A percentile compares a stretch with the other conserved stretches of the same genome.
Conservation (phyloP, 2,888 invertebrate genomes). For the Sericinus montela region DNA sequence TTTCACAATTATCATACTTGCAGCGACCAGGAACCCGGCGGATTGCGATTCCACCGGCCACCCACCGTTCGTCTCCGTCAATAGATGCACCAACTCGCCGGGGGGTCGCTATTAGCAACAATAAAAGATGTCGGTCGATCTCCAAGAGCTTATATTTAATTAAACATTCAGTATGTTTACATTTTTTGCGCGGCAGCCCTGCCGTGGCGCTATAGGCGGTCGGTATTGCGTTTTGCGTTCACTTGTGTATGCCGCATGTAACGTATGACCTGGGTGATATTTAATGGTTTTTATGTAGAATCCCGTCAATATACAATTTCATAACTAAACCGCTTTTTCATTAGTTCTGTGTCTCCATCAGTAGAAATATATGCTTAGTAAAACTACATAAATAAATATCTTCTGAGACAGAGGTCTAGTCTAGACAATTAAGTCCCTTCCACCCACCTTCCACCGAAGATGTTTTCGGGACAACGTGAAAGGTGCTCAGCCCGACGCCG, state of each 20-base stretch:
- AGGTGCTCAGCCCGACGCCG: too few species aligned
- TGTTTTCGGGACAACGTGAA: too few species aligned
- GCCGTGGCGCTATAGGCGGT: conserved; percentile 27
- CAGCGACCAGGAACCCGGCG: conserved; percentile 9
- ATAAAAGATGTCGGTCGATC: conserved; percentile 17
- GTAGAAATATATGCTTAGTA: too few species aligned
- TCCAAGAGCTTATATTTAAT: conserved; percentile 22
- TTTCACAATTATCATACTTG: conserved; percentile 1
- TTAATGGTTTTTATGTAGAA: background rate
- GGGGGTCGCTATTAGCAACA: conserved; percentile 20
- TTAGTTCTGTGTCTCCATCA: background rate
- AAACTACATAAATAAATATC: too few species aligned
- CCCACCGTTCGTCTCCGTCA: conserved; percentile 11
- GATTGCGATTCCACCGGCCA: conserved; percentile 1
- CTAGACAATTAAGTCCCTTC: too few species aligned
- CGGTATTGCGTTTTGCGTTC: conserved; percentile 21
- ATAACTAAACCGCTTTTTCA: background rate
- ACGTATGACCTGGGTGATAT: background rate
- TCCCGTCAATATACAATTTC: background rate
- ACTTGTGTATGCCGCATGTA: background rate
- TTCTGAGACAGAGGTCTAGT: too few species aligned
- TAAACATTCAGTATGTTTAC: conserved; percentile 30
- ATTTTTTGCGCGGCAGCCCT: conserved; percentile 29
- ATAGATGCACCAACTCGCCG: conserved; percentile 12
- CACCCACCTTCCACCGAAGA: too few species aligned